phyloP scores from a whole-genome alignment of 2,797 vertebrate genomes.

The Urosaurus nigricauda region DNA sequence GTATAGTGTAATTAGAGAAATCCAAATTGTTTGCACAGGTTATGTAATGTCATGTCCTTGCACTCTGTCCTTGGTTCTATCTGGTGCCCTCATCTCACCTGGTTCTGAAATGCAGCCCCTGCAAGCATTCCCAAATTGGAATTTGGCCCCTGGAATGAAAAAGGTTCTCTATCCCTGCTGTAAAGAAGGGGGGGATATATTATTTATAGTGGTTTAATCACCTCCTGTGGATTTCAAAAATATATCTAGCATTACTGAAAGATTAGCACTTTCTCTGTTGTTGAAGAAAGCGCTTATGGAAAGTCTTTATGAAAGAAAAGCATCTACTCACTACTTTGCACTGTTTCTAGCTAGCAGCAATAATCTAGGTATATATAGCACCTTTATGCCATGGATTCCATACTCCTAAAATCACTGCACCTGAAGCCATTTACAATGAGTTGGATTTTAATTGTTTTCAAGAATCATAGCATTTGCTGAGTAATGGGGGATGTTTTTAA shows the following conservation, averaged over 20 bases:
- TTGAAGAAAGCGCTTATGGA: background rate
- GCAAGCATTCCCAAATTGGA: background rate
- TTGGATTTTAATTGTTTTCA: constrained; percentile 15
- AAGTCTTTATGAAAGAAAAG: background rate
- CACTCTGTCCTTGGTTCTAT: too few species aligned
- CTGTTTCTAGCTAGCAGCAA: background rate
- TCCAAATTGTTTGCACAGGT: too few species aligned
- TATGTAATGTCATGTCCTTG: too few species aligned
- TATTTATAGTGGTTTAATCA: background rate
- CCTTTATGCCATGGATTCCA: background rate
- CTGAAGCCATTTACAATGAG: constrained; percentile 26
- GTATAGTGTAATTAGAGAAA: too few species aligned
- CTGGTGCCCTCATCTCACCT: too few species aligned
- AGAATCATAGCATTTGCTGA: too few species aligned
- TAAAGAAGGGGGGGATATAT: too few species aligned
- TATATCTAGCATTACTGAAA: background rate
- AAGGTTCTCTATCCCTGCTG: background rate
- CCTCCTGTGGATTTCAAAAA: background rate
- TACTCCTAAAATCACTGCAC: background rate
- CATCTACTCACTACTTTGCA: background rate
- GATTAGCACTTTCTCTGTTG: background rate
- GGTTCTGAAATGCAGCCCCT: background rate
- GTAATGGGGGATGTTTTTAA: too few species aligned
- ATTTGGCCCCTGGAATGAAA: background rate
- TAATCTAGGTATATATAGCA: background rate